These are phyloP conservation scores for Prenolepis imparis DNA, from an alignment of 2,888 invertebrate species.

Conservation along the genomic window DNA sequence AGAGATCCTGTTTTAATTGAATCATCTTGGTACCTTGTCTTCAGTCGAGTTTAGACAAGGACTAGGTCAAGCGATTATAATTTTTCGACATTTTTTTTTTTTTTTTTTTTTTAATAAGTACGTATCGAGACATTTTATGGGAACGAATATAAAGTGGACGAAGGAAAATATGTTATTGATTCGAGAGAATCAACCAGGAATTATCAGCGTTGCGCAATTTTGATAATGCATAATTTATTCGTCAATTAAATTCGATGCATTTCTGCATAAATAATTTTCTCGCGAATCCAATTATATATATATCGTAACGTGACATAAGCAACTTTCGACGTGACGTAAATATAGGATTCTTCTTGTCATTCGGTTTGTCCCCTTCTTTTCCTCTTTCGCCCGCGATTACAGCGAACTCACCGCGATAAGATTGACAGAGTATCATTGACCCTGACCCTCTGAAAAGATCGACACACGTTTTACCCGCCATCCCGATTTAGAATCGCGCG, in stretches of 20 bases:
- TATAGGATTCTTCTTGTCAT: neutral
- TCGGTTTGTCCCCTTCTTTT: neutral
- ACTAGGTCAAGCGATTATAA: neutral
- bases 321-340: neutral
- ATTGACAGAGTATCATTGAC: constrained; percentile 39
- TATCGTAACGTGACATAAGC: constrained; percentile 8
- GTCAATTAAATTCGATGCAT: neutral
- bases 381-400: constrained; percentile 8
- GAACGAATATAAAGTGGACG: neutral
- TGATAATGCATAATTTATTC: neutral
- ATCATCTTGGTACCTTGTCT: neutral
- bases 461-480: neutral
- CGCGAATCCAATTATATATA: neutral
- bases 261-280: neutral
- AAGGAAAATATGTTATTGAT: neutral
- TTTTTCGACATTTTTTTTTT: neutral
- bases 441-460: constrained; percentile 43
- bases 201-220: neutral
- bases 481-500: neutral
- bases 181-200: too few relatives aligned
- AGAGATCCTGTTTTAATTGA: neutral
- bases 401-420: constrained; percentile 42
- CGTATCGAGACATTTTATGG: neutral
- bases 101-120: neutral
- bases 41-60: neutral